Evolutionary conservation across 2,888 invertebrate species (phyloP).

Genomic region (Watsonalla cultraria): DNA sequence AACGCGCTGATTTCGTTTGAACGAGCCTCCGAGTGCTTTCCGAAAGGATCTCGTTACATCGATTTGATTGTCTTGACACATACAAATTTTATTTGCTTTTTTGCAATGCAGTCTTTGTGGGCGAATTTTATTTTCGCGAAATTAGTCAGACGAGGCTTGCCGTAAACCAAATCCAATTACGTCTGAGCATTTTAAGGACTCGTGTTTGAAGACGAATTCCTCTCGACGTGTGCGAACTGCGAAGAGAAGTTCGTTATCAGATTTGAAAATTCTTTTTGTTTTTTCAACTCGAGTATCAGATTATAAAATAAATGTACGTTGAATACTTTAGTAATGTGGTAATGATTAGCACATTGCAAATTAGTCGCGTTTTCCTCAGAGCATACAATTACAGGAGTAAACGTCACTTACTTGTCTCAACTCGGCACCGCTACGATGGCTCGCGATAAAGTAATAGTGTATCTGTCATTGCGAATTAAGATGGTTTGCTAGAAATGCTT

Average conservation of each 20-base stretch:
- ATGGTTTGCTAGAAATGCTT: constrained; percentile 32
- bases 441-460: constrained; percentile 39
- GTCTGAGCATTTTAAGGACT: constrained; percentile 39
- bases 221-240: constrained; percentile 24
- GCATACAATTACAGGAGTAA: constrained; percentile 38
- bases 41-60: constrained; percentile 60
- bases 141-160: constrained; percentile 49
- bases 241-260: constrained; percentile 22
- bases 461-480: constrained; percentile 46
- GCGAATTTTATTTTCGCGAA: constrained; percentile 59
- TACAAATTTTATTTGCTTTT: constrained; percentile 63
- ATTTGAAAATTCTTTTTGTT: constrained; percentile 7
- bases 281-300: background rate
- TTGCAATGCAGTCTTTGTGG: constrained; percentile 57
- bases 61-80: constrained; percentile 73
- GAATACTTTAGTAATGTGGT: constrained; percentile 33
- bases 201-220: constrained; percentile 29
- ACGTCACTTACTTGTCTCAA: constrained; percentile 34
- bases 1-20: constrained; percentile 60
- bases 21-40: constrained; percentile 48
- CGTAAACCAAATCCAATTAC: constrained; percentile 57
- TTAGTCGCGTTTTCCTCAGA: constrained; percentile 44
- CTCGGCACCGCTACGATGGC: constrained; percentile 25
- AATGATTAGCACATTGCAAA: constrained; percentile 47
- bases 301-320: background rate